Base-by-base conservation (phyloP, 1,140 invertebrate species). In the Drosophila kohkoa region DNA sequence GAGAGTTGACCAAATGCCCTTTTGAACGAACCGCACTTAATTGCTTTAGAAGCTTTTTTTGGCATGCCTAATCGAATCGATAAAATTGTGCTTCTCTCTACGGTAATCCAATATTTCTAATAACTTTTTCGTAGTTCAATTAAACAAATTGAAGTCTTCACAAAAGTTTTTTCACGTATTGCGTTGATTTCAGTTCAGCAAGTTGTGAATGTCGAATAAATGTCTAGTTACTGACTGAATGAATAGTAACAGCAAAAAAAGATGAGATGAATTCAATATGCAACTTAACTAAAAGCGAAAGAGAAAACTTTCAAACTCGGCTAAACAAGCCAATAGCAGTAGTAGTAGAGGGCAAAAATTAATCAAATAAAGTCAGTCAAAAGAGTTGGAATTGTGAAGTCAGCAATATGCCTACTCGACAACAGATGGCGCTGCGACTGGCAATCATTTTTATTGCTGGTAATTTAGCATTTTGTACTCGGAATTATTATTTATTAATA, bases 401-500 rank as follows among this genome's bases (percentile, higher is more conserved):
- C 38, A 35, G 8, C 7, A 6, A 10, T 35, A 7, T 35, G 35
- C 8, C 35, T 35, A 35, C 6, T 35, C 35, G 35, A 35, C 35
- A 41, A 41, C 38, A 41, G 38, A 41, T 41, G 38, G 38, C 38
- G 41, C 3, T 43, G 11, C n/a, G 41, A 1, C 41, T 43, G n/a
- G 41, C 41, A 43, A 13, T 43, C 11, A 43, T 43, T 43, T 13
- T 43, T 13, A 43, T 43, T 43, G 41, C 41, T 43, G n/a, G n/a
- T 43, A 41, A 10, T 43, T 13, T 43, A 43, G 7, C 41, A 43
- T 5, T 43, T 49, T 49, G 7, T 25, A 49, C 8, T 49, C 10
- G 5, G 16, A 48, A 48, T 48, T 48, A 52, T 52, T 30, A 52
- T 54, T 54, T 30, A 54, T 32, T 54, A 30, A 54, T 30, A 16